phyloP scores from a whole-genome alignment of 2,888 invertebrate species.

The Leptogaster cylindrica region DNA sequence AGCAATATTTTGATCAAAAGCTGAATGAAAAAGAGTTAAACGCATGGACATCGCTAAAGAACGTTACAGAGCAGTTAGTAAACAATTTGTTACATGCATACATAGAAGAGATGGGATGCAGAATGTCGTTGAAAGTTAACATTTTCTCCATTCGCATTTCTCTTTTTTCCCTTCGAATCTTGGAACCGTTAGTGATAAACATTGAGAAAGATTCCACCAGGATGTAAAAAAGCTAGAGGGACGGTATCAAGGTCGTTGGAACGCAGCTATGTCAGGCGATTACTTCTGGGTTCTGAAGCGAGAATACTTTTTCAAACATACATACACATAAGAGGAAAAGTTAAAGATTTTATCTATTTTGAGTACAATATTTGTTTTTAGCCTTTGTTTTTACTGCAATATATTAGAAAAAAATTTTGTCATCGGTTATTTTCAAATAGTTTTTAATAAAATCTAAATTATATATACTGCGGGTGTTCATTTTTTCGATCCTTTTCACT shows the following conservation, averaged over 20 bases:
- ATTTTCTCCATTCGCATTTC: constrained; percentile 41
- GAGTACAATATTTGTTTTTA: background rate
- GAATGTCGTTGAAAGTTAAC: background rate
- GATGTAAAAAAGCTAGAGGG: constrained; percentile 18
- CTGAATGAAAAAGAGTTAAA: constrained; percentile 1
- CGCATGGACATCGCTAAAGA: background rate
- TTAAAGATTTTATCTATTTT: background rate
- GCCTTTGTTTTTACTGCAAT: no score
- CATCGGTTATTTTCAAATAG: no score
- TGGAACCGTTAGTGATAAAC: constrained; percentile 39
- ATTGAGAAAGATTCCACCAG: constrained; percentile 41
- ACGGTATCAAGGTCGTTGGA: background rate
- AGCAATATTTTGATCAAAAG: constrained; percentile 4
- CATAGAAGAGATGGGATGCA: no score
- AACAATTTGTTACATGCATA: constrained; percentile 12
- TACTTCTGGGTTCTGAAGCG: background rate
- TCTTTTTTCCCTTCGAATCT: constrained; percentile 36
- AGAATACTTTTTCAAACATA: background rate
- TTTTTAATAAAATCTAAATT: no score
- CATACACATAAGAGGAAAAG: background rate
- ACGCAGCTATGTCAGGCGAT: background rate
- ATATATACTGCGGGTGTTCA: no score
- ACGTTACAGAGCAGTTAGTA: background rate
- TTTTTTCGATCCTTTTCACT: no score
- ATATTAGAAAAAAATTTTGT: no score